Evolutionary conservation across 2,113 vertebrate species (phyloP), one percentile per base, ranked within the genome.

Genomic region (Lonchura striata): DNA sequence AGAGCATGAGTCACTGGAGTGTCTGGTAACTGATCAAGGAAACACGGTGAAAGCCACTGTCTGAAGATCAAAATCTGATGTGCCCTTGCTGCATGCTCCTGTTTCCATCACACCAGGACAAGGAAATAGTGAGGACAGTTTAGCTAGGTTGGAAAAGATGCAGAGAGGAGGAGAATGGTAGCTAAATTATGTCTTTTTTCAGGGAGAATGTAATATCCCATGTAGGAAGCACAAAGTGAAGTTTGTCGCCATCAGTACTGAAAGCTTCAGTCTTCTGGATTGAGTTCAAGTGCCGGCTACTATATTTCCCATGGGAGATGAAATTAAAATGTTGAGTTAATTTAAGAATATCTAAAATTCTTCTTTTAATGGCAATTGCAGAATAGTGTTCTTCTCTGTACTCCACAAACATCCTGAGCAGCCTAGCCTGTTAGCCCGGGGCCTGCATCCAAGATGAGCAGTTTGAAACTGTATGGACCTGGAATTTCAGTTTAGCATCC

Each of bases 401-500:
- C 18, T 31, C 15, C 14, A 11, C 10, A 76, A 57, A 61, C 23
- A 21, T 89, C 17, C 39, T 69, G 37, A 37, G 28, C 46, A 72
- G n/a, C 53, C 24, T 69, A 3, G 2, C 57, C 61, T 82, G 5
- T 60, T 22, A 82, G 23, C 3, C 1, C 4, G 9, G 57, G 24
- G 41, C 23, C 44, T 75, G 37, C 35, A 23, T 56, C 52, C 49
- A 49, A 28, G 28, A 49, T 8, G 12, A 0, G 0, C 60, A 21
- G 18, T 65, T 85, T 69, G 24, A 69, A 64, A 57, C 37, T 23
- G 7, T 53, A 23, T 4, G 0, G 11, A 37, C 13, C n/a, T 66
- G 50, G 46, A 65, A 30, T 80, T 88, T 59, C 63, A 82, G 25
- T 69, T 76, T 57, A 57, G 49, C 37, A 37, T 65, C n/a, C 37